These are phyloP conservation scores for Chaunax sp. DNA, from an alignment of 2,797 vertebrate genomes.

Conservation along the genomic window DNA sequence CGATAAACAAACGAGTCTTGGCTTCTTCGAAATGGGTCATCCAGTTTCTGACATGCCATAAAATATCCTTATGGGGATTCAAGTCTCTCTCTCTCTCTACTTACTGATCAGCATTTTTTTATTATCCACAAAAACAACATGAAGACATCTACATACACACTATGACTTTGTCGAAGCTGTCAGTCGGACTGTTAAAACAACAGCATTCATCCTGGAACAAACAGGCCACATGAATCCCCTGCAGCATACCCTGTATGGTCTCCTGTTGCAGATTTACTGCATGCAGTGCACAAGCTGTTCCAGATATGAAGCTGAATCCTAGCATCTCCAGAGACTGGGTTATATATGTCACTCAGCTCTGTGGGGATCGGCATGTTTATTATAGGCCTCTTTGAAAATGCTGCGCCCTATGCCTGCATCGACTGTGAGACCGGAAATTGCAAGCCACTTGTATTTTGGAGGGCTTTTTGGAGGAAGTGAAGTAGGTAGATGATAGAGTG, in stretches of 20 bases:
- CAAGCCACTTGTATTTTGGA: conserved; percentile 64
- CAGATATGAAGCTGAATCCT: conserved; percentile 50
- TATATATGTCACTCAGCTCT: conserved; percentile 67
- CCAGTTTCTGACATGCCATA: not conserved
- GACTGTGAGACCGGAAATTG: conserved; percentile 52
- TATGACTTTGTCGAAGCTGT: not conserved
- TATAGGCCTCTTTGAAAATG: conserved; percentile 64
- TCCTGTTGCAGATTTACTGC: conserved; percentile 61
- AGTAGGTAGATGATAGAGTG: conserved; percentile 55
- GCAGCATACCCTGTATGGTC: conserved; percentile 41
- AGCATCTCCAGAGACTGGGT: conserved; percentile 47
- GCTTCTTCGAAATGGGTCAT: conserved; percentile 40
- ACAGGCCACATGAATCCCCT: conserved; percentile 44
- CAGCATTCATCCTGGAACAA: conserved; percentile 53
- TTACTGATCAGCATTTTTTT: too few relatives aligned
- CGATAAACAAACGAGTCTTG: conserved; percentile 26
- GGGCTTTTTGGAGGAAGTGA: conserved; percentile 51
- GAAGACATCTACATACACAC: not conserved
- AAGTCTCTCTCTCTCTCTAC: too few relatives aligned
- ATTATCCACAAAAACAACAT: too few relatives aligned
- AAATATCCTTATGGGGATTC: too few relatives aligned
- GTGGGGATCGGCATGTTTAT: conserved; percentile 57
- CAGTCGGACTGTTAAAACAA: conserved; percentile 6
- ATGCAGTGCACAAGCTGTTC: conserved; percentile 66
- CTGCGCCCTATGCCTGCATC: conserved; percentile 51